A percentile compares a stretch with the other conserved stretches of the same genome.
Conservation (phyloP, 2,888 invertebrate genomes). For the Acutogordius australiensis region DNA sequence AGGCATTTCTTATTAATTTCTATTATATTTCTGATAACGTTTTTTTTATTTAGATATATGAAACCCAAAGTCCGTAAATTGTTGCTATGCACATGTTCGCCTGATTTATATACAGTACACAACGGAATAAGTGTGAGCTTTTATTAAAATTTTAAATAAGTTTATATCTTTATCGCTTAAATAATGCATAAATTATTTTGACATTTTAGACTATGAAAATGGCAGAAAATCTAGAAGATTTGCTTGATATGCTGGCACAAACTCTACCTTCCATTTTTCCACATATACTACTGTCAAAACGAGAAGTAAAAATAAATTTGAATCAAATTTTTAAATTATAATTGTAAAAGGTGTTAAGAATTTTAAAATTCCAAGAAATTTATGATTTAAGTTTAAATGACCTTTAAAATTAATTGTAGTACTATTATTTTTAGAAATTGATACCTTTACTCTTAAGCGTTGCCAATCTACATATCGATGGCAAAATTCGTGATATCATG, state of each 20-base stretch:
- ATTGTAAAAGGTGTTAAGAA: neutral
- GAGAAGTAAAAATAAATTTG: constrained; percentile 1
- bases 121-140: no score
- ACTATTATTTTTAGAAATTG: constrained; percentile 12
- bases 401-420: constrained; percentile 1
- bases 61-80: no score
- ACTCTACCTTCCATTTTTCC: neutral
- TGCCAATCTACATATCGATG: constrained; percentile 26
- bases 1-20: no score
- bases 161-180: no score
- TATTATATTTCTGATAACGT: no score
- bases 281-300: neutral
- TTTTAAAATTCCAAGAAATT: no score
- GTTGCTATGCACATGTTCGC: no score
- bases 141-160: no score
- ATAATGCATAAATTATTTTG: no score
- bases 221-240: neutral
- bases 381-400: constrained; percentile 8
- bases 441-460: neutral
- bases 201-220: neutral
- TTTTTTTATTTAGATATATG: no score
- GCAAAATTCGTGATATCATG: constrained; percentile 33
- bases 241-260: neutral
- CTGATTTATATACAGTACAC: no score
- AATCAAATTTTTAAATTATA: neutral